Conservation (phyloP, 2,888 invertebrate genomes). For the Drosophila macrospina region DNA sequence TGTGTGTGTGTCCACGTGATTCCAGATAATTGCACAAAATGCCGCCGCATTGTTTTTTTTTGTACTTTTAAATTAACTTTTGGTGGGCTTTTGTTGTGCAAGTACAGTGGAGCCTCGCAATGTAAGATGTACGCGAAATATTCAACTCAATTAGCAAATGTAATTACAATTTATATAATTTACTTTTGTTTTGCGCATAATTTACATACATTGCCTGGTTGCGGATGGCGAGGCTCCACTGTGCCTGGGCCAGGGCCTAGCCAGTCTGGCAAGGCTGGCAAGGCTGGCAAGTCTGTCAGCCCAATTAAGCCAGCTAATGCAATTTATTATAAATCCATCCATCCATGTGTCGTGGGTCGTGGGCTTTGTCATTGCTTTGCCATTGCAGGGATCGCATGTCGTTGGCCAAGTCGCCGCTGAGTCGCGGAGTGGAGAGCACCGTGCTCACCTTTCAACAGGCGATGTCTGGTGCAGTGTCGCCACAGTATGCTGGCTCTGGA, state of each 20-base stretch:
- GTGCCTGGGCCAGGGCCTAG: background rate
- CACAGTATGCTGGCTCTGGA: slow-evolving; percentile 68
- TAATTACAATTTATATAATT: too few relatives aligned
- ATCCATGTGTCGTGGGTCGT: slow-evolving; percentile 10
- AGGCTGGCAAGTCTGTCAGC: background rate
- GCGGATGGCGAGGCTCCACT: background rate
- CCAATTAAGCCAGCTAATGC: slow-evolving; percentile 7
- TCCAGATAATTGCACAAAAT: slow-evolving; percentile 14
- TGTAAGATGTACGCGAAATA: background rate
- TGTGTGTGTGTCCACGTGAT: background rate
- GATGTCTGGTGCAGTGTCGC: slow-evolving; percentile 84
- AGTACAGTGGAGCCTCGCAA: slow-evolving; percentile 3
- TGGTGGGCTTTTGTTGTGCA: background rate
- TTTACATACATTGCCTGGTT: too few relatives aligned
- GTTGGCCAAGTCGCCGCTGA: slow-evolving; percentile 77
- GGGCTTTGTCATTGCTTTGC: slow-evolving; percentile 8
- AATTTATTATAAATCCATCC: slow-evolving; percentile 6
- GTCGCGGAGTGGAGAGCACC: slow-evolving; percentile 67
- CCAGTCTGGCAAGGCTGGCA: background rate
- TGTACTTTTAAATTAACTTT: too few relatives aligned
- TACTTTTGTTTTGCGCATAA: too few relatives aligned
- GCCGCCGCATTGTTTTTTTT: background rate
- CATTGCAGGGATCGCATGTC: slow-evolving; percentile 81
- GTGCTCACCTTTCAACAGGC: slow-evolving; percentile 84
- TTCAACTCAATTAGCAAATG: background rate